Conservation (phyloP, 2,797 vertebrate species). For the Coendou prehensilis region DNA sequence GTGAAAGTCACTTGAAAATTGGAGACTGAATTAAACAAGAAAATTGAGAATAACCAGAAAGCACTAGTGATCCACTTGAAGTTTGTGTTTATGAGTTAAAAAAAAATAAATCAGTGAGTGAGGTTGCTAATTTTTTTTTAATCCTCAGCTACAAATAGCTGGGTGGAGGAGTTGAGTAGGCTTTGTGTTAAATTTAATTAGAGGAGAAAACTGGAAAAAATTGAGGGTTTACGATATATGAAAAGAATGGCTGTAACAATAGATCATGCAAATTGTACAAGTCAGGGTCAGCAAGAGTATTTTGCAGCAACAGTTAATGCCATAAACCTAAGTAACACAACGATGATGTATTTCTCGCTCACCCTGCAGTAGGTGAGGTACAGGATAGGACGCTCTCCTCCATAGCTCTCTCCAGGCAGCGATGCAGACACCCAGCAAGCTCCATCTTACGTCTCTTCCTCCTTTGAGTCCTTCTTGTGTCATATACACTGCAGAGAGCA, state of each 20-base stretch:
- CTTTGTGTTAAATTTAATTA: constrained; percentile 34
- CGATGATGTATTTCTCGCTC: neutral
- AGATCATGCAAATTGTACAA: neutral
- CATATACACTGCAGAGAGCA: neutral
- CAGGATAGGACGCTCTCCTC: neutral
- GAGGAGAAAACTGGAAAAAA: neutral
- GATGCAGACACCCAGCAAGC: neutral
- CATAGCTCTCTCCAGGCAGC: neutral
- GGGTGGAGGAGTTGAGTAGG: neutral
- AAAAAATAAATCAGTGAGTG: neutral
- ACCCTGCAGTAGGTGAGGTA: neutral
- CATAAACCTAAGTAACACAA: neutral
- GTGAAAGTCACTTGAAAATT: constrained; percentile 36
- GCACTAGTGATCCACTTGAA: neutral
- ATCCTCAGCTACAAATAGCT: neutral
- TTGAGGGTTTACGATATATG: neutral
- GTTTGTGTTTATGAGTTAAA: neutral
- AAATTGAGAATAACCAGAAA: neutral
- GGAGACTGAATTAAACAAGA: neutral
- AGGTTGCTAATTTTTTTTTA: neutral
- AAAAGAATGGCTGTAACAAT: neutral
- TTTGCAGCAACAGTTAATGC: neutral
- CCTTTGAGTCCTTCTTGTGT: neutral
- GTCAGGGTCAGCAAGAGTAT: neutral
- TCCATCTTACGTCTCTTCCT: neutral